Evolutionary conservation across 2,113 vertebrate genomes (phyloP), one percentile per base, ranked within the genome.

Genomic region (Phaethornis superciliosus): DNA sequence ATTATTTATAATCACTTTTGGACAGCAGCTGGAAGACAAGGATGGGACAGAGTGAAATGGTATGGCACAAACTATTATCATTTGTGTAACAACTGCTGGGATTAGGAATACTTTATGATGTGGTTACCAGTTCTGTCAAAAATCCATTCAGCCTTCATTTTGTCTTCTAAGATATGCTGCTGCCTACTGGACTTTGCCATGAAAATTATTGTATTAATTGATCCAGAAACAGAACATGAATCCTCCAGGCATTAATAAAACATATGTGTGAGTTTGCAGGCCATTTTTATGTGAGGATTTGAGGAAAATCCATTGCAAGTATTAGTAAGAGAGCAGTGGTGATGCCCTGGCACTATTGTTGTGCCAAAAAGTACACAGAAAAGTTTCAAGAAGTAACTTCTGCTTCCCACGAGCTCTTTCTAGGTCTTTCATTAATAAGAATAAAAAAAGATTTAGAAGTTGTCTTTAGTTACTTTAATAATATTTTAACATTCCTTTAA

Each of bases 1-100:
- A 94, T 98, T 97, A 97, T 96, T 98, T 97, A 96, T 96, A 97
- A 97, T 97, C 94, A 93, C 95, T 98, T 96, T 96, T 95, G 94
- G 96, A 93, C 92, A 96, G 96, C 96, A 97, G 95, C 97, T 94
- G 91, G 90, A 97, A 97, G 93, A 95, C 81, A 84, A 72, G 89
- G 86, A 91, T 95, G 95, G 94, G 86, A 42, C 54, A 75, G 88
- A 96, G 84, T 83, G 77, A 92, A 97, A 93, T 78, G 47, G 87
- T 63, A 60, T 22, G 88, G 75, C 89, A 70, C 82, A 88, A 95
- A 96, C 94, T 95, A 77, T 96, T 84, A 90, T 80, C 21, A 10
- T 93, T 95, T 93, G 44, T 91, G 49, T 82, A 94, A 85, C 88
- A 95, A 93, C 96, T 96, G 79, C 80, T 90, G 84, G 95, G 72